phyloP scores from a whole-genome alignment of 2,113 vertebrate genomes.

The Hippocampus mohnikei region DNA sequence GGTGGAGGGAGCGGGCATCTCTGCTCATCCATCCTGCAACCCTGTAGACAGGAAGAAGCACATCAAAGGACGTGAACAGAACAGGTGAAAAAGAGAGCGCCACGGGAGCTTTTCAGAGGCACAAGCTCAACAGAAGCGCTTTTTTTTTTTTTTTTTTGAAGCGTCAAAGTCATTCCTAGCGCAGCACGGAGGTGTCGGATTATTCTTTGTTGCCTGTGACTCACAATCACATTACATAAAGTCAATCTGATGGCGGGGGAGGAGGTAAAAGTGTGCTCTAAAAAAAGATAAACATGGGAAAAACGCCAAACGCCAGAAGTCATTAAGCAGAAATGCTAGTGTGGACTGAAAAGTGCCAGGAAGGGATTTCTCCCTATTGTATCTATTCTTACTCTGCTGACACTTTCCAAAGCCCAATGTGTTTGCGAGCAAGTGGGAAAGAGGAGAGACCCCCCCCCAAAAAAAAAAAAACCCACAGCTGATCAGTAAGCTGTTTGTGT shows the following conservation, averaged over 20 bases:
- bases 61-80: slow-evolving; percentile 17
- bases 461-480: slow-evolving; percentile 14
- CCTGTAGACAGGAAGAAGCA: slow-evolving; percentile 63
- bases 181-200: neutral
- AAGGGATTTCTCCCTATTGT: slow-evolving; percentile 1
- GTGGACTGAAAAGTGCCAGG: slow-evolving; percentile 6
- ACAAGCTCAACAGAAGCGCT: neutral
- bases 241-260: neutral
- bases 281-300: neutral
- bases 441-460: slow-evolving; percentile 1
- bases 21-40: slow-evolving; percentile 92
- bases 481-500: slow-evolving; percentile 12
- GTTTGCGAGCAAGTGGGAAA: neutral
- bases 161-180: slow-evolving; percentile 7
- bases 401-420: slow-evolving; percentile 21
- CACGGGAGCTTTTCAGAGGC: neutral
- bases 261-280: neutral
- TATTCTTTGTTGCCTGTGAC: slow-evolving; percentile 5
- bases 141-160: neutral
- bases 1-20: slow-evolving; percentile 81
- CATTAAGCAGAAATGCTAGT: neutral
- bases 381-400: slow-evolving; percentile 20
- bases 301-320: neutral
- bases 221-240: slow-evolving; percentile 5
- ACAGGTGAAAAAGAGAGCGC: slow-evolving; percentile 12